Evolutionary conservation across 1,140 invertebrate genomes (phyloP).

Genomic region (Radopholus similis): DNA sequence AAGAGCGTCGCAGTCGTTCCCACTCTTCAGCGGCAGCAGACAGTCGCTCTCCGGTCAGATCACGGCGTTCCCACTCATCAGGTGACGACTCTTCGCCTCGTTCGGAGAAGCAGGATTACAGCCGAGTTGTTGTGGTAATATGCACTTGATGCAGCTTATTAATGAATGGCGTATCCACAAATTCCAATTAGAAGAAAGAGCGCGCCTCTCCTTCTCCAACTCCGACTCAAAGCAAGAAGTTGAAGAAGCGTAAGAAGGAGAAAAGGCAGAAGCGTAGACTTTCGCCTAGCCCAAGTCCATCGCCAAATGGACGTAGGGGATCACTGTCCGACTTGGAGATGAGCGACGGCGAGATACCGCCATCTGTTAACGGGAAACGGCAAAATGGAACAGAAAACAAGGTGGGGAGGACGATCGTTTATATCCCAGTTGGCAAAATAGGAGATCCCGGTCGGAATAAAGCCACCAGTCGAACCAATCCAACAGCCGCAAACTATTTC

Average conservation of each 20-base stretch:
- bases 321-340: constrained; percentile 33
- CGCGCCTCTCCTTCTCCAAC: constrained; percentile 7
- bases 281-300: not conserved
- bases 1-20: not conserved
- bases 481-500: not conserved
- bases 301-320: not conserved
- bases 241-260: constrained; percentile 15
- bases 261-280: constrained; percentile 14
- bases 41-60: too few species aligned
- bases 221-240: constrained; percentile 6
- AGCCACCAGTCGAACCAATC: not conserved
- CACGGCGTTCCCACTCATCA: not conserved
- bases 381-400: not conserved
- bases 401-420: not conserved
- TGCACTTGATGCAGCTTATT: not conserved
- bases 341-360: constrained; percentile 18
- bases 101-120: constrained; percentile 5
- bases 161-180: not conserved
- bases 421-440: not conserved
- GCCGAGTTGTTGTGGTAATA: not conserved
- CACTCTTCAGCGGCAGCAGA: not conserved
- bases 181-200: not conserved
- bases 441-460: not conserved
- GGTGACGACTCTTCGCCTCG: not conserved
- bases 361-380: not conserved